phyloP scores from a whole-genome alignment of 2,797 vertebrate species.

The Chaetodon trifasciatus region DNA sequence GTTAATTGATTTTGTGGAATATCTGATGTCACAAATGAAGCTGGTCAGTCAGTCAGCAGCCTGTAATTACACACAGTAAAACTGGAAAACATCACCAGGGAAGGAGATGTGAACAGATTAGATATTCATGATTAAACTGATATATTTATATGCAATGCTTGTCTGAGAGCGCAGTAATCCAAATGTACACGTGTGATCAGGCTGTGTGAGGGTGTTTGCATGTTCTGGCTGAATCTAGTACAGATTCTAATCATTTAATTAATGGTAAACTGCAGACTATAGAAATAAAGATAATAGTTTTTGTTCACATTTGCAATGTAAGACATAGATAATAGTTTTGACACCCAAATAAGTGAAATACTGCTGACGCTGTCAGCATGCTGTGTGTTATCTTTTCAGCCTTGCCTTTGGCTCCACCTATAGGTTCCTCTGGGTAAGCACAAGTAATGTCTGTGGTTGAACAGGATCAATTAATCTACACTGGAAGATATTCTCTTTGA shows the following conservation, averaged over 20 bases:
- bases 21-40: constrained; percentile 40
- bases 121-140: not conserved
- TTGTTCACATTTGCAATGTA: not conserved
- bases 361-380: not conserved
- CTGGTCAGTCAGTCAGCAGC: not conserved
- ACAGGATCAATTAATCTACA: not conserved
- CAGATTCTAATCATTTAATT: not conserved
- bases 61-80: constrained; percentile 29
- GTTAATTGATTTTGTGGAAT: constrained; percentile 54
- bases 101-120: not conserved
- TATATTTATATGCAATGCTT: not conserved
- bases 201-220: not conserved
- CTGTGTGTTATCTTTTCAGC: not conserved
- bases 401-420: constrained; percentile 60
- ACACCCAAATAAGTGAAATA: not conserved
- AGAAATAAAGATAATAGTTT: too few relatives aligned
- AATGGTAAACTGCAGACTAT: not conserved
- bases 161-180: not conserved
- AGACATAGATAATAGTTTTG: not conserved
- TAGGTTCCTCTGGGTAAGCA: constrained; percentile 18
- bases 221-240: not conserved
- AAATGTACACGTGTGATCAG: not conserved
- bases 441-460: not conserved
- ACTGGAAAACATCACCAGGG: not conserved
- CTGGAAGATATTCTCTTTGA: not conserved